Base-by-base conservation (phyloP, 2,888 invertebrate genomes). In the Lepidochitona cinerea region DNA sequence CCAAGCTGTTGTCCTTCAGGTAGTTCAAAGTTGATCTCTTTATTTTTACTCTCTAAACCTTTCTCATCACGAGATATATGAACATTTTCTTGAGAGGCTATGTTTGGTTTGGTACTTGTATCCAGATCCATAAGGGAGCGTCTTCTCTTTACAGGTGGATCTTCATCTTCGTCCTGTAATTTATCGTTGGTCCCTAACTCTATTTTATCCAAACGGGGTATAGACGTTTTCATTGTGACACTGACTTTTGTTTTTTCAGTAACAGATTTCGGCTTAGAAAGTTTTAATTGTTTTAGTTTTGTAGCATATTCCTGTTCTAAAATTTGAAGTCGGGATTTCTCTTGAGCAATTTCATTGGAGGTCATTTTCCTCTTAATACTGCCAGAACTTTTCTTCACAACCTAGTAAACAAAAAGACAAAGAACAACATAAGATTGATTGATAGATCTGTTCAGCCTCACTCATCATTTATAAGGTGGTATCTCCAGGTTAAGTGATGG, bases 41-140 rank as follows among this genome's bases (percentile, higher is more conserved):
- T 72, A n/a, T 32, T 72, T 72, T n/a, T 75, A 66, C 1, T 59
- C 70, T 26, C 54, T 65, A 32, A 66, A 69, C 7, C 36, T 70
- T 26, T n/a, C 18, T 26, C 49, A 68, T 26, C 54, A 68, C 26
- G 29, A 29, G n/a, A 68, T 23, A 7, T 41, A 65, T 9, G 49
- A 29, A 23, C 49, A 32, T 71, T 66, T 5, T 71, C 64, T 12
- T 71, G 71, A 2, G 59, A 1, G 3, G 77, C 64, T 6, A 86
- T 75, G 65, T 83, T 82, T 37, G 85, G 85, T 59, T 82, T 83
- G n/a, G 75, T 81, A 67, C 84, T 86, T 7, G 83, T 79, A 53
- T 82, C 84, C 3, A 84, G 65, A 14, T 83, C 84, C 64, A 83
- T 74, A 35, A 86, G 70, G 1, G 85, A 85, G 18, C 79, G 73